These are phyloP conservation scores for Halocynthia roretzi DNA, from an alignment of 23 tunicate species.

Conservation along the genomic window DNA sequence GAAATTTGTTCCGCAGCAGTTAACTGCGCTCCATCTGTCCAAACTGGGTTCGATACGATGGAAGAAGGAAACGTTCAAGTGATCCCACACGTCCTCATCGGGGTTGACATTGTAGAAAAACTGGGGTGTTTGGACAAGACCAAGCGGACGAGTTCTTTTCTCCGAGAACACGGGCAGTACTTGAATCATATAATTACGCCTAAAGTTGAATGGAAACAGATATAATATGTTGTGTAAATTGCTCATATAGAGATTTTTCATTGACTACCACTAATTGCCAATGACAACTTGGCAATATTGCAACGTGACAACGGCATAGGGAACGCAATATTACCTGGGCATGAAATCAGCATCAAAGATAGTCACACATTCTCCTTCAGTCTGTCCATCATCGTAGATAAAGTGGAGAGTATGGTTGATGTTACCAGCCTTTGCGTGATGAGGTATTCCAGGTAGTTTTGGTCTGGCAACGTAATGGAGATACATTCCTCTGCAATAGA, in stretches of 20 bases:
- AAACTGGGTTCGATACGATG: conserved; percentile 95
- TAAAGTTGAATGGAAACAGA: conserved; percentile 17
- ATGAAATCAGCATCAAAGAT: conserved; percentile 97
- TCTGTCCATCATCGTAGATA: conserved; percentile 78
- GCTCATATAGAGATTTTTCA: neutral
- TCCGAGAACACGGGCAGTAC: conserved; percentile 95
- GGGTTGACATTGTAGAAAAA: conserved; percentile 98
- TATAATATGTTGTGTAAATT: neutral
- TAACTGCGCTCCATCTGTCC: conserved; percentile 98
- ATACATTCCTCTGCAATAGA: conserved; percentile 50
- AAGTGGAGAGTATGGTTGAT: conserved; percentile 95
- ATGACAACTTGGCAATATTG: neutral
- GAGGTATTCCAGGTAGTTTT: conserved; percentile 93
- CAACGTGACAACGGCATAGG: neutral
- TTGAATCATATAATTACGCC: conserved; percentile 90
- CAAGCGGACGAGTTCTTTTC: conserved; percentile 89
- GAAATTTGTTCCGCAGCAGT: conserved; percentile 97
- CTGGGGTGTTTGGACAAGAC: conserved; percentile 94
- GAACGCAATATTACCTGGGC: conserved; percentile 67
- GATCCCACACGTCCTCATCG: conserved; percentile 98
- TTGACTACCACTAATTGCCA: neutral
- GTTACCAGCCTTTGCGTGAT: conserved; percentile 98
- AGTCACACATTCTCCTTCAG: conserved; percentile 87
- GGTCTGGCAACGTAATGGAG: conserved; percentile 93
- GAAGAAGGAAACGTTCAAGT: conserved; percentile 94